phyloP scores from a whole-genome alignment of 2,888 invertebrate genomes.

The Melikaiella ostensackeni region DNA sequence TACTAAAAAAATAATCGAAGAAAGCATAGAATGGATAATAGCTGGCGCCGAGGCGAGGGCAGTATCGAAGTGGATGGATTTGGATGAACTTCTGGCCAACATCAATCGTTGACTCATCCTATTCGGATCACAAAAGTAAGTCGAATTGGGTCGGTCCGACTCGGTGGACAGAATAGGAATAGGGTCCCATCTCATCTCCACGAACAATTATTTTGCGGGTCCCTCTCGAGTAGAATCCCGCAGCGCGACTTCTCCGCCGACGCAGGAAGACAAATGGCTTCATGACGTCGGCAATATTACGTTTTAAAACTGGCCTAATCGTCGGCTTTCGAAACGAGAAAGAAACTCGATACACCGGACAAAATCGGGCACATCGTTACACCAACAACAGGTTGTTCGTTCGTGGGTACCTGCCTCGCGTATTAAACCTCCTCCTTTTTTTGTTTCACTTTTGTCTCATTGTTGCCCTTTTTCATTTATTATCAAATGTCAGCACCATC shows the following conservation, averaged over 20 bases:
- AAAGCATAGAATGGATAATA: constrained; percentile 25
- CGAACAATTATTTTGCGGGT: constrained; percentile 72
- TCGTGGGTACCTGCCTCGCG: constrained; percentile 28
- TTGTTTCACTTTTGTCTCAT: constrained; percentile 29
- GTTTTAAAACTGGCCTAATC: constrained; percentile 75
- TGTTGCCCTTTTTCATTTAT: constrained; percentile 7
- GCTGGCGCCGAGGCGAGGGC: constrained; percentile 39
- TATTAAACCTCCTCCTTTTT: constrained; percentile 14
- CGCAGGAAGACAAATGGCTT: constrained; percentile 75
- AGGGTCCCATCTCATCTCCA: constrained; percentile 59
- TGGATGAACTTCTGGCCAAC: constrained; percentile 60
- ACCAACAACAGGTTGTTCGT: constrained; percentile 48
- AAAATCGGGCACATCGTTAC: constrained; percentile 55
- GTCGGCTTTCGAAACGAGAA: constrained; percentile 70
- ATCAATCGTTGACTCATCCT: constrained; percentile 72
- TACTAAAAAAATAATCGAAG: constrained; percentile 36
- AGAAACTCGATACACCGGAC: constrained; percentile 63
- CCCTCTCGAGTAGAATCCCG: constrained; percentile 67
- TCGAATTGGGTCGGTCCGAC: constrained; percentile 70
- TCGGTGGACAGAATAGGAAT: constrained; percentile 55
- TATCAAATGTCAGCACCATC: constrained; percentile 12
- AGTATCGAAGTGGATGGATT: constrained; percentile 61
- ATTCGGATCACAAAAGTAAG: constrained; percentile 71
- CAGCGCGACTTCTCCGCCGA: constrained; percentile 67
- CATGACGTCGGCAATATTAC: constrained; percentile 75